These are phyloP conservation scores for Poecile montanus DNA, from an alignment of 2,797 vertebrate genomes.

Conservation along the genomic window DNA sequence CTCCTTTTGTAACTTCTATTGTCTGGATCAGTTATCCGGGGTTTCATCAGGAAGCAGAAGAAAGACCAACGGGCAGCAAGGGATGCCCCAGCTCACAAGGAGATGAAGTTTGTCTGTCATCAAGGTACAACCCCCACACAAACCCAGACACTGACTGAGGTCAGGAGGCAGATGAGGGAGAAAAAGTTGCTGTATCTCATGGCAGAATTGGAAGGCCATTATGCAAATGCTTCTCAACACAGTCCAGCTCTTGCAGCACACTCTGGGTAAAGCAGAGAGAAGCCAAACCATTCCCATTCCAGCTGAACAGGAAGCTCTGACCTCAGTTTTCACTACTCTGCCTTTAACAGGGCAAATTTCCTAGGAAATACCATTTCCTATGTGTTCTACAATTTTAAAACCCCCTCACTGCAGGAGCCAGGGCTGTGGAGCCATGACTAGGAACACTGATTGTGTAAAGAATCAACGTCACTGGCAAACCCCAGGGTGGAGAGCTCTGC, in stretches of 20 bases:
- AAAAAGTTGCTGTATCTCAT: neutral
- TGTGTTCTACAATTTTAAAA: neutral
- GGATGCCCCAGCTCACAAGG: neutral
- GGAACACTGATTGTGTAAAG: accelerated
- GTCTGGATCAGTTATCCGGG: neutral
- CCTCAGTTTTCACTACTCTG: neutral
- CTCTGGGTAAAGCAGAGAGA: neutral
- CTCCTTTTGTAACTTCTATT: neutral
- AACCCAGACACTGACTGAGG: neutral
- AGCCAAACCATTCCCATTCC: neutral
- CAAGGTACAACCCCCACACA: neutral
- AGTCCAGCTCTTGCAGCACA: neutral
- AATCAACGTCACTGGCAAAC: neutral
- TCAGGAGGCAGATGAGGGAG: neutral
- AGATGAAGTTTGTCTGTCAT: neutral
- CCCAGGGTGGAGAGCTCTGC: neutral
- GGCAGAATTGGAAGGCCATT: neutral
- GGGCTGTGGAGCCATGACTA: accelerated
- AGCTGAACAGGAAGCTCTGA: neutral
- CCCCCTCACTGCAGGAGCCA: neutral
- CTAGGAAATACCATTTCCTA: neutral
- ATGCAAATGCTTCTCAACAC: neutral
- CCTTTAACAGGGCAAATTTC: neutral
- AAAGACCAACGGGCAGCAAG: neutral
- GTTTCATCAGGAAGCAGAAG: neutral